Percentiles rank a stretch among this genome's conserved stretches.
Conservation (phyloP, 2,888 invertebrate genomes). For the Mellilla xanthometata region DNA sequence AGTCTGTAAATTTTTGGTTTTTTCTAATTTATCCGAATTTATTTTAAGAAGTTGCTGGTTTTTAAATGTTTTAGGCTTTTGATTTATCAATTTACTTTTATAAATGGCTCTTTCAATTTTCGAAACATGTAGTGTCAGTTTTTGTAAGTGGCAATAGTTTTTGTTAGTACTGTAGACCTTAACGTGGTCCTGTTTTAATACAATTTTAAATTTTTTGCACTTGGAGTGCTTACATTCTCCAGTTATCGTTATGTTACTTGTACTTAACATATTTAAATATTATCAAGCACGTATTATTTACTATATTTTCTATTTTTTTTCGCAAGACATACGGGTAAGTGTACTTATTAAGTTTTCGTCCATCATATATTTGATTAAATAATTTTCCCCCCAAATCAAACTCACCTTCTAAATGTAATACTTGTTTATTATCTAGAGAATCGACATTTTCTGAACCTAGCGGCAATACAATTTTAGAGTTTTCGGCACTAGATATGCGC, state of each 20-base stretch:
- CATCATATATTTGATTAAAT: neutral
- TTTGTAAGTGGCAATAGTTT: neutral
- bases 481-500: neutral
- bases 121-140: slow-evolving; percentile 1
- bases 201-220: slow-evolving; percentile 5
- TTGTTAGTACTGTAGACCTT: neutral
- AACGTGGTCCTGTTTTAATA: neutral
- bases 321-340: neutral
- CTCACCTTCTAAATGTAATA: neutral
- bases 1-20: neutral
- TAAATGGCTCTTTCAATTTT: slow-evolving; percentile 2
- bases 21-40: neutral
- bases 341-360: neutral
- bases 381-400: neutral
- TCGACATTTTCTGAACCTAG: neutral
- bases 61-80: neutral
- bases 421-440: neutral
- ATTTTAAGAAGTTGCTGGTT: neutral
- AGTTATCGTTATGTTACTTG: neutral
- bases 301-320: neutral
- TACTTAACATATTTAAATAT: neutral
- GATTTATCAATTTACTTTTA: neutral
- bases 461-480: neutral
- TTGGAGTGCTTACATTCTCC: neutral
- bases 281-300: slow-evolving; percentile 1